Evolutionary conservation across 1,140 invertebrate species (phyloP).

Genomic region (Pomacea maculata): DNA sequence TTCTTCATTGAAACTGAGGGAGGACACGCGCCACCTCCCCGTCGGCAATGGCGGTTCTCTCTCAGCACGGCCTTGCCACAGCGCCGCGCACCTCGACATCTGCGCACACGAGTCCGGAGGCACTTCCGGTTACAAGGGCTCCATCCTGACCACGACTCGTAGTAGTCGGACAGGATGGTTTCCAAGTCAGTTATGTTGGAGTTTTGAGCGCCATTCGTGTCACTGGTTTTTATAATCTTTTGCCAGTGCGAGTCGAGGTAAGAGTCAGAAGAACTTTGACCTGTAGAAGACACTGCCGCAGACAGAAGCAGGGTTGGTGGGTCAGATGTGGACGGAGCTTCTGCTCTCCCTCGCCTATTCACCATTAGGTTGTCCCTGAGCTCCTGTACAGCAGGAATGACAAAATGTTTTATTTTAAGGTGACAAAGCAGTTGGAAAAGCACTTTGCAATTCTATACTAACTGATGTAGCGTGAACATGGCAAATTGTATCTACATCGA

Average conservation of each 20-base stretch:
- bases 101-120: conserved; percentile 68
- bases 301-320: neutral
- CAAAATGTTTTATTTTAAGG: no score
- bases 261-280: neutral
- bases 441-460: no score
- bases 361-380: no score
- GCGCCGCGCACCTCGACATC: conserved; percentile 66
- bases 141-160: conserved; percentile 68
- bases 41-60: conserved; percentile 50
- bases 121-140: conserved; percentile 70
- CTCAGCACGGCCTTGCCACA: conserved; percentile 68
- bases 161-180: conserved; percentile 39
- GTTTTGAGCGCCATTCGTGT: neutral
- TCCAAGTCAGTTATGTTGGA: conserved; percentile 5
- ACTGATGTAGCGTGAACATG: no score
- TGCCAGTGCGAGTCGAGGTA: no score
- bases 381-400: no score
- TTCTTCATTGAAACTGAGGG: neutral
- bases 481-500: no score
- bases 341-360: neutral
- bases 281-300: neutral
- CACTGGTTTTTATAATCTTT: neutral
- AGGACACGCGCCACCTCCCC: conserved; percentile 8
- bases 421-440: no score
- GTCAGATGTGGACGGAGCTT: neutral